Conservation (phyloP, 2,113 vertebrate species). For the Equus przewalskii region DNA sequence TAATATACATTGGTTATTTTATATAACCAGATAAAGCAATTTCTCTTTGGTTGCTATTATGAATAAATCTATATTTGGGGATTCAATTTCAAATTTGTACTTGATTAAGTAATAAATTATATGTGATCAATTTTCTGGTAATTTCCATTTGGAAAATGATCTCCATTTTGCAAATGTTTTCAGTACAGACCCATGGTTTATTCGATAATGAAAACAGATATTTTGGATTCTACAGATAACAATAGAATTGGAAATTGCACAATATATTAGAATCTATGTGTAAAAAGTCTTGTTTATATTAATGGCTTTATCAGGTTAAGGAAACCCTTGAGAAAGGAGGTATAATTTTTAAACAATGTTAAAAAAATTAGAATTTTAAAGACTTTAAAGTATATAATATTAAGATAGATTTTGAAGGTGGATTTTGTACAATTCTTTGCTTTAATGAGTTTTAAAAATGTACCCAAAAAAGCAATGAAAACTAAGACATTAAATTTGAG, state of each 20-base stretch:
- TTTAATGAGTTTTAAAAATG: not conserved
- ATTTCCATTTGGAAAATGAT: not conserved
- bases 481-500: not conserved
- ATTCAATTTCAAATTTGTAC: not conserved
- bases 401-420: not conserved
- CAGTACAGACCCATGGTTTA: not conserved
- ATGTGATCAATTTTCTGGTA: not conserved
- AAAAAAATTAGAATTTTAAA: not conserved
- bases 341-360: not conserved
- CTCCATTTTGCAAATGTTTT: not conserved
- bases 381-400: not conserved
- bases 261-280: not conserved
- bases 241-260: not conserved
- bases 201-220: not conserved
- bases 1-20: not conserved
- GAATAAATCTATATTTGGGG: not conserved
- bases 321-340: not conserved
- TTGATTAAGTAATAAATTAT: not conserved
- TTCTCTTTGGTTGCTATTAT: not conserved
- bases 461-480: not conserved
- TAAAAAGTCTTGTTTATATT: not conserved
- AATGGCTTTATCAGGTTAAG: not conserved
- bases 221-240: not conserved
- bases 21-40: not conserved
- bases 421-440: not conserved